phyloP scores from a whole-genome alignment of 2,797 vertebrate genomes.

The Helarctos malayanus region DNA sequence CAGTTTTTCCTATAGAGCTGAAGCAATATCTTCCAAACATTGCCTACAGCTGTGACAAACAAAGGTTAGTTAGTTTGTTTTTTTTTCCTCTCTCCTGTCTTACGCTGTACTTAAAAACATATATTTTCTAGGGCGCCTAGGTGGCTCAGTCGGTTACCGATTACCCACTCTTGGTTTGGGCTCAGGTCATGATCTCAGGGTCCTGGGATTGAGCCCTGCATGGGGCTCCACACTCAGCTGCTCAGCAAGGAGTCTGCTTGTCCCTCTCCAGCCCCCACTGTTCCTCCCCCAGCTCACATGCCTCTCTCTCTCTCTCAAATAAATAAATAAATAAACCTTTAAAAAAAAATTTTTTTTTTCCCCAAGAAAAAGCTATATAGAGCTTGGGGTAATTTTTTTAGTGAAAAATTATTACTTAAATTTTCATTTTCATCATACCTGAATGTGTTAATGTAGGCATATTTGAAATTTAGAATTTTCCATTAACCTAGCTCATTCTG shows the following conservation, averaged over 20 bases:
- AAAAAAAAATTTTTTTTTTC: neutral
- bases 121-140: neutral
- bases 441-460: conserved; percentile 14
- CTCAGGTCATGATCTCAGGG: neutral
- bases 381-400: neutral
- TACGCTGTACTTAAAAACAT: neutral
- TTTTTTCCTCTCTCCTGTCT: neutral
- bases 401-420: conserved; percentile 15
- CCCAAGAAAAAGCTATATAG: neutral
- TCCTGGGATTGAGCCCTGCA: neutral
- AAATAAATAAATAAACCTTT: neutral
- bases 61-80: conserved; percentile 86
- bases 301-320: neutral
- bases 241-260: neutral
- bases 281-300: neutral
- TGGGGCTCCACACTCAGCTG: neutral
- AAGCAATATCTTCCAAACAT: conserved; percentile 95
- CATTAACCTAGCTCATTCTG: conserved; percentile 14
- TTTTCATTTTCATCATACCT: neutral
- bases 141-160: neutral
- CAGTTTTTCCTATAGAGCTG: conserved; percentile 93
- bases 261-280: neutral
- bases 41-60: conserved; percentile 91
- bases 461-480: conserved; percentile 16
- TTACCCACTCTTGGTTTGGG: neutral